phyloP scores from a whole-genome alignment of 2,113 vertebrate genomes.

The Trinectes maculatus region DNA sequence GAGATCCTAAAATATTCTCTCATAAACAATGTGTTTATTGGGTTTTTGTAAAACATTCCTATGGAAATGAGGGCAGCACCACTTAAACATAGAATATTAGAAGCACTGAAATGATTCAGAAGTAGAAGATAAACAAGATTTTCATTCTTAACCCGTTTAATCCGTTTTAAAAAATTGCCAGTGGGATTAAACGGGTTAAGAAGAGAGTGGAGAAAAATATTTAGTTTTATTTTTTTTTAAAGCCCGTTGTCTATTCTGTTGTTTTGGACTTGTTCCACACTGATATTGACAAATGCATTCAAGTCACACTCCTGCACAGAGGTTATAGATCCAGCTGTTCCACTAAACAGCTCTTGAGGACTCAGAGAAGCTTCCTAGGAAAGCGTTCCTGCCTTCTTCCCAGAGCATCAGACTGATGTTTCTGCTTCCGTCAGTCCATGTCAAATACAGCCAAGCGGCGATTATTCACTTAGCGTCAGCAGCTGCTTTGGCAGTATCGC shows the following conservation, averaged over 20 bases:
- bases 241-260: background rate
- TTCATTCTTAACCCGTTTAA: too few relatives aligned
- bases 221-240: too few relatives aligned
- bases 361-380: background rate
- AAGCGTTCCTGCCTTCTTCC: conserved; percentile 7
- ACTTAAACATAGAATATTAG: background rate
- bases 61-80: conserved; percentile 20
- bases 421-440: conserved; percentile 36
- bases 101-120: conserved; percentile 3
- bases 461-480: conserved; percentile 65
- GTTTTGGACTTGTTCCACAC: background rate
- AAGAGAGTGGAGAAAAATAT: too few relatives aligned
- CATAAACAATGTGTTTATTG: conserved; percentile 1
- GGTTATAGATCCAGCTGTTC: background rate
- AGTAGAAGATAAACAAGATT: too few relatives aligned
- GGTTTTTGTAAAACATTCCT: background rate
- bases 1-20: conserved; percentile 27
- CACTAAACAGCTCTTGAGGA: background rate
- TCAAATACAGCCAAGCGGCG: conserved; percentile 41
- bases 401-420: conserved; percentile 19
- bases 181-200: too few relatives aligned
- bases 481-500: conserved; percentile 58
- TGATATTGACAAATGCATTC: conserved; percentile 6
- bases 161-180: too few relatives aligned
- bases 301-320: conserved; percentile 1